Base-by-base conservation (phyloP, 2,113 vertebrate species). In the Cyanoderma ruficeps region DNA sequence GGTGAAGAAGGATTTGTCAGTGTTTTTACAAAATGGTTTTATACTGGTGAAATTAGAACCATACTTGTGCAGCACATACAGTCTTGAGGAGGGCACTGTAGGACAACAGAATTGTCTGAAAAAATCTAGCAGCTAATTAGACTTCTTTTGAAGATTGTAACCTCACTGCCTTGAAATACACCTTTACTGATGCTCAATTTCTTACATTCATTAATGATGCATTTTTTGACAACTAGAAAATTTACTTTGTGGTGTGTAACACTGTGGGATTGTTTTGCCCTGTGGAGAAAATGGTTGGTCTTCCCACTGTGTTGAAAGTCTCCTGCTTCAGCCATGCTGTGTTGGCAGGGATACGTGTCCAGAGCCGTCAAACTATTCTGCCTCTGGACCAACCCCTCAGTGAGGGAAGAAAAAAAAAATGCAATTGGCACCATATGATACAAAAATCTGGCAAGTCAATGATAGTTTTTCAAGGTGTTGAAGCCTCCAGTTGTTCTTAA, bases 311-410 rank as follows among this genome's bases (percentile, higher is more conserved):
- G 75, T 76, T 30, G 47, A 17, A 83, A 95, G 28, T 77, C 37
- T 95, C 49, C 75, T 87, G 59, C 55, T 87, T 57, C 59, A 95
- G 83, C 87, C 88, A 35, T 46, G 81, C 79, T 97, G 85, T 92
- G 83, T 33, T 96, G 95, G 85, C 95, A 91, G 70, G 33, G 80
- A 52, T 55, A 67, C 1, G 1, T 20, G 50, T 87, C 92, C 44
- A 25, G 95, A 96, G 84, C 77, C 91, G 93, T 81, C 87, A 80
- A 97, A 95, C 85, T 85, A 13, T 84, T 90, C 85, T 95, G 65
- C 82, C 87, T 97, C 96, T 96, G 95, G 79, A 24, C 50, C 88
- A 80, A 46, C 64, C 93, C 94, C 78, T 46, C 57, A 56, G 42
- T 11, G 47, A 64, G 64, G 31, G 64, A 78, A 76, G 65, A 28